Evolutionary conservation across 2,113 vertebrate species (phyloP).

Genomic region (Centrocercus urophasianus): DNA sequence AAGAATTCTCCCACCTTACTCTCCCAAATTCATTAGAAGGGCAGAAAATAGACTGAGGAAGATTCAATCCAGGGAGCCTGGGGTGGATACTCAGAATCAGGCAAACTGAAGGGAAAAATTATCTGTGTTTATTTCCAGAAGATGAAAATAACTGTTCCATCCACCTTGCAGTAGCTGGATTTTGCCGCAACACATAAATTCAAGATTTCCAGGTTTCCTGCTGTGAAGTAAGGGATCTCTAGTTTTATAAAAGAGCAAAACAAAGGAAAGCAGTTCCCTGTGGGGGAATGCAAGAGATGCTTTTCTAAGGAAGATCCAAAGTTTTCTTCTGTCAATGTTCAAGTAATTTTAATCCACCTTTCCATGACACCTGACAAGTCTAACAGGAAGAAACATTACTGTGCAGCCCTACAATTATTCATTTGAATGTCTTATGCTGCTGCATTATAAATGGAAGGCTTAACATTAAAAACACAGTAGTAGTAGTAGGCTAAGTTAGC

Average conservation of each 20-base stretch:
- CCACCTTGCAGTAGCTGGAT: background rate
- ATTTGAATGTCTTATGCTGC: background rate
- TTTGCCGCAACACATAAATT: background rate
- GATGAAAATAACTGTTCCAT: conserved; percentile 15
- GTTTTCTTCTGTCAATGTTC: background rate
- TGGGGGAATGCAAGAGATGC: background rate
- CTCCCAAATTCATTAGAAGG: background rate
- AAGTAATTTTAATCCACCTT: conserved; percentile 31
- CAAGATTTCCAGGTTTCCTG: background rate
- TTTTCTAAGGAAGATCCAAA: background rate
- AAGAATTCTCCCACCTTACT: background rate
- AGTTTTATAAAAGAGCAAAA: background rate
- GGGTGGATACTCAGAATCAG: background rate
- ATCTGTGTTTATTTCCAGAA: background rate
- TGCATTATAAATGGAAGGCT: conserved; percentile 8
- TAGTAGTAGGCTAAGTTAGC: background rate
- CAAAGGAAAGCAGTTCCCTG: conserved; percentile 5
- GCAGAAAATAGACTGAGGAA: background rate
- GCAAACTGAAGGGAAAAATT: background rate
- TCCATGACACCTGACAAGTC: conserved; percentile 17
- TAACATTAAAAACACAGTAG: conserved; percentile 19
- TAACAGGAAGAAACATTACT: background rate
- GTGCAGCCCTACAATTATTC: conserved; percentile 31
- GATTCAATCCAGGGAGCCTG: background rate
- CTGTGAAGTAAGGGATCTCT: background rate